Evolutionary conservation across 2,797 vertebrate species (phyloP), one percentile per base, ranked within the genome.

Genomic region (Neomorphus geoffroyi): DNA sequence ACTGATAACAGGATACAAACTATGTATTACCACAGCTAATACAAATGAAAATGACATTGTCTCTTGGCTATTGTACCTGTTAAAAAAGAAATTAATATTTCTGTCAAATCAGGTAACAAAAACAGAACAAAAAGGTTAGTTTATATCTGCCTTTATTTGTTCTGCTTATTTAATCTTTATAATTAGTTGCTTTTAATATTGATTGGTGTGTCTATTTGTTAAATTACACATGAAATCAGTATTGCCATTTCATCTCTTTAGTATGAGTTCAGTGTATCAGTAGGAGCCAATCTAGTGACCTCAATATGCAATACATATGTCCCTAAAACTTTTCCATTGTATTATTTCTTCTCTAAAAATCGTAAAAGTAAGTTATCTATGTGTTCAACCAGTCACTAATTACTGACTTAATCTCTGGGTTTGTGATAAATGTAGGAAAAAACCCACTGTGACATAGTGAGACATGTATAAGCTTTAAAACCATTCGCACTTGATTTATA

Each of bases 291-390:
- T 57, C 30, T 61, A 18, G 11, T 57, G 23, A 7, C 13, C 18
- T 75, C 30, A 35, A 10, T 46, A 15, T 86, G 30, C 18, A 61
- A n/a, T 61, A 28, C 0, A 0, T 39, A 7, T 10, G 1, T 56
- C 9, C 48, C 28, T 80, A 70, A 73, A 73, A 21, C 11, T 71
- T 85, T 80, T 67, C 19, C 26, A 33, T 8, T 28, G 2, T 41
- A 35, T 58, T 61, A 56, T 51, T 88, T 88, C 18, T 64, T n/a
- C 33, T 74, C 18, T 70, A 66, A 74, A 54, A 58, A 56, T 18
- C 15, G 65, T 46, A 50, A 77, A 73, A 73, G 81, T 61, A 71
- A 28, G 2, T 58, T 86, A 80, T 73, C 54, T 90, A 77, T 14
- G 37, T 71, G 43, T 83, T 92, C 41, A 79, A 2, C 14, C 28